phyloP scores from a whole-genome alignment of 2,113 vertebrate species.

The Dryoscopus gambensis region DNA sequence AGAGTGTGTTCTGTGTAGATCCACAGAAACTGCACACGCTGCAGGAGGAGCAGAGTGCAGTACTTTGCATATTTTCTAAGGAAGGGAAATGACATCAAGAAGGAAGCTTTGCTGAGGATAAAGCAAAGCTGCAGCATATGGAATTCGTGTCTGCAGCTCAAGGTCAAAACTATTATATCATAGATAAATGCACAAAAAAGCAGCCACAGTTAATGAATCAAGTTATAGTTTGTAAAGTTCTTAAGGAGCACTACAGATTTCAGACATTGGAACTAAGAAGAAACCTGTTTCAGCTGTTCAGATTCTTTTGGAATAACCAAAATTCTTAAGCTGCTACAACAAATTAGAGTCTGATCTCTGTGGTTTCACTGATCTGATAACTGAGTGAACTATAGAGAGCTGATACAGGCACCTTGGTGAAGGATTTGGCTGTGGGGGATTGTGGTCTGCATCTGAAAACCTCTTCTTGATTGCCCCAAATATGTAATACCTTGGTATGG shows the following conservation, averaged over 20 bases:
- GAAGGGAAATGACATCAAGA: background rate
- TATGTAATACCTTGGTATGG: background rate
- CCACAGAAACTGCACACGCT: rapidly evolving
- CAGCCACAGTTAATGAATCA: background rate
- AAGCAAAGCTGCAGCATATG: background rate
- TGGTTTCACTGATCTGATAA: background rate
- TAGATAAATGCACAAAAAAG: background rate
- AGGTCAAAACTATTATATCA: background rate
- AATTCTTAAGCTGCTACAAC: background rate
- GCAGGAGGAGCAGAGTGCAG: background rate
- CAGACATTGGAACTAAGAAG: background rate
- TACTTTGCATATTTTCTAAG: rapidly evolving
- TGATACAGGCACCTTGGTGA: background rate
- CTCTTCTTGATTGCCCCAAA: background rate
- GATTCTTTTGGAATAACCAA: background rate
- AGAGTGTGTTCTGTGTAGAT: rapidly evolving
- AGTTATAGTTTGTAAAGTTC: background rate
- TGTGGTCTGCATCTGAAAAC: background rate
- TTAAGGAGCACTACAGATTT: background rate
- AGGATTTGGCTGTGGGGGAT: background rate
- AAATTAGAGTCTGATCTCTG: background rate
- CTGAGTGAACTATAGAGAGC: background rate
- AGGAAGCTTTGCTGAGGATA: background rate
- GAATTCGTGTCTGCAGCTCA: background rate
- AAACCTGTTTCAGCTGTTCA: background rate